Evolutionary conservation across 2,113 vertebrate species (phyloP).

Genomic region (Chloropsis cyanopogon): DNA sequence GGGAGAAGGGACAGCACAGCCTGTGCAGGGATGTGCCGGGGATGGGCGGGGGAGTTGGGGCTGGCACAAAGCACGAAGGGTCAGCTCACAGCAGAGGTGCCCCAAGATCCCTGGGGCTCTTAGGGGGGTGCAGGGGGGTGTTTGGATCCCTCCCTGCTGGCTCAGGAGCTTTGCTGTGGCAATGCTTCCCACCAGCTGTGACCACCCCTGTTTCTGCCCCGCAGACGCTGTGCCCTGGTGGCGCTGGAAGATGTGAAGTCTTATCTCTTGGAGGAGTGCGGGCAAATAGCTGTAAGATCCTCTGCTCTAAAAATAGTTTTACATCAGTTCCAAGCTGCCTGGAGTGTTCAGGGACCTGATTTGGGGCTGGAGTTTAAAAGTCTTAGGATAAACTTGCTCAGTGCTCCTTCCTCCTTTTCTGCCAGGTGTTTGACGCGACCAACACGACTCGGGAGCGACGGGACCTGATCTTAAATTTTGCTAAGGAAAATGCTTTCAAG

Average conservation of each 20-base stretch:
- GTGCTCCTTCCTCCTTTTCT: background rate
- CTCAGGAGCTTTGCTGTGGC: background rate
- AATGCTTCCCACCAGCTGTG: background rate
- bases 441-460: constrained; percentile 95
- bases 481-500: constrained; percentile 89
- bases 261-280: constrained; percentile 86
- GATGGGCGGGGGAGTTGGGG: accelerated
- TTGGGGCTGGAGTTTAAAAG: background rate
- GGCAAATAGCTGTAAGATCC: constrained; percentile 92
- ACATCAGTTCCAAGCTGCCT: background rate
- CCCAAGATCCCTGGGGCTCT: background rate
- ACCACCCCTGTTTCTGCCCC: background rate
- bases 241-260: constrained; percentile 90
- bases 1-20: background rate
- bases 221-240: constrained; percentile 90
- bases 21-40: background rate
- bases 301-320: background rate
- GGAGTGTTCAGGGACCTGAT: accelerated
- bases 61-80: background rate
- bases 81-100: accelerated
- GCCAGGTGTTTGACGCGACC: constrained; percentile 95
- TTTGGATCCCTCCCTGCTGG: background rate
- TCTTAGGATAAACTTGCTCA: background rate
- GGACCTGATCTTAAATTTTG: constrained; percentile 90
- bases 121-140: accelerated